Percentiles rank a stretch among this genome's conserved stretches.
Conservation (phyloP, 2,888 invertebrate genomes). For the Acanthosoma haemorrhoidale region DNA sequence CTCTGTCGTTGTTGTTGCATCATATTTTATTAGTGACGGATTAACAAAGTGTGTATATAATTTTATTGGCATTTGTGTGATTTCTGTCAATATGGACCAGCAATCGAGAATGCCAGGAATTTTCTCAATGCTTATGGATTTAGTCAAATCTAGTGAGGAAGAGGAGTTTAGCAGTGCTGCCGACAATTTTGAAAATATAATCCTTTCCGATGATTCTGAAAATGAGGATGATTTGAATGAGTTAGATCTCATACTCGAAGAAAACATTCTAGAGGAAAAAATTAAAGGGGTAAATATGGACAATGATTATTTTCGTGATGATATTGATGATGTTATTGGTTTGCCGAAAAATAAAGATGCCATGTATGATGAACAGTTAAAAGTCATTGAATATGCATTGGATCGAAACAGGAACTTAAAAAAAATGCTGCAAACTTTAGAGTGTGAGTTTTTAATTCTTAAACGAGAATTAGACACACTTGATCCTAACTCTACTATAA, state of each 20-base stretch:
- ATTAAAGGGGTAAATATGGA: conserved; percentile 1
- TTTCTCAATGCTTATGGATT: conserved; percentile 14
- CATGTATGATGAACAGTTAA: not conserved
- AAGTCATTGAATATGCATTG: not conserved
- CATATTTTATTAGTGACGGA: no score
- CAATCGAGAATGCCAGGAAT: conserved; percentile 1
- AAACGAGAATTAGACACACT: not conserved
- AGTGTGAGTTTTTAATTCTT: conserved; percentile 1
- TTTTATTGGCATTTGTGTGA: not conserved
- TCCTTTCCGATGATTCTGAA: not conserved
- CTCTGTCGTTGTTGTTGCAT: not conserved
- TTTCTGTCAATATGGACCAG: not conserved
- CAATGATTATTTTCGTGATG: conserved; percentile 4
- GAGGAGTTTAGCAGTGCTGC: not conserved
- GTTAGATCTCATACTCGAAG: conserved; percentile 17
- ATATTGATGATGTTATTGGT: conserved; percentile 3
- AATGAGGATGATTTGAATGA: conserved; percentile 7
- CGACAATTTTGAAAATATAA: not conserved
- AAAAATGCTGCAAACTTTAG: not conserved
- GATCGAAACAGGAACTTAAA: not conserved
- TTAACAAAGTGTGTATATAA: not conserved
- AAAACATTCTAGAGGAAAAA: conserved; percentile 9
- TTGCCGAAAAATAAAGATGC: not conserved
- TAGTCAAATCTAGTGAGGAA: not conserved
- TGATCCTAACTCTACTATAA: not conserved